These are phyloP conservation scores for Stichopus horrens DNA, from an alignment of 53 echinoderm and acorn worm genomes.

Conservation along the genomic window DNA sequence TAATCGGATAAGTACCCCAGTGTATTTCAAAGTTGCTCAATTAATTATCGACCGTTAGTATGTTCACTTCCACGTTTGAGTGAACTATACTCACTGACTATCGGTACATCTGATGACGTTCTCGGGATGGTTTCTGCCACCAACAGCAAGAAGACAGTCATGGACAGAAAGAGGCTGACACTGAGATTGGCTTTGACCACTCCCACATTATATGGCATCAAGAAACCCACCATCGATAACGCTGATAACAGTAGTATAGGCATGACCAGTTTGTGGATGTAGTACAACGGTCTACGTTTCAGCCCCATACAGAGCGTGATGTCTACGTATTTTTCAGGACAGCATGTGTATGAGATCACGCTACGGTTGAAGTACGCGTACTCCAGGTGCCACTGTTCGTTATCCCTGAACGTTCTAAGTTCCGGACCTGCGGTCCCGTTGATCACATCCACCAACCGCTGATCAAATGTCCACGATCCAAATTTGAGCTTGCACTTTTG, in stretches of 20 bases:
- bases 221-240: conserved; percentile 95
- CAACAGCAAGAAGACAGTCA: conserved; percentile 93
- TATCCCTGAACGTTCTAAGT: conserved; percentile 53
- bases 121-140: conserved; percentile 96
- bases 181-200: conserved; percentile 98
- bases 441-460: conserved; percentile 63
- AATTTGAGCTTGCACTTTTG: conserved; percentile 84
- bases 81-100: conserved; percentile 74
- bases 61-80: too few species aligned
- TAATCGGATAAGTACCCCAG: too few species aligned
- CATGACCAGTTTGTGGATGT: conserved; percentile 96
- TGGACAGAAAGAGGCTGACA: conserved; percentile 88
- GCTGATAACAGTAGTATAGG: conserved; percentile 90
- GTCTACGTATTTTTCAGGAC: conserved; percentile 82
- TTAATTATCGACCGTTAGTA: too few species aligned
- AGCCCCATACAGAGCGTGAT: conserved; percentile 78
- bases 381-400: conserved; percentile 89
- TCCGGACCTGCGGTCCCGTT: conserved; percentile 72
- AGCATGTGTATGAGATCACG: conserved; percentile 70
- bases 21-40: too few species aligned
- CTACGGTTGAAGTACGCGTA: conserved; percentile 64
- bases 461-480: conserved; percentile 91
- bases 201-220: conserved; percentile 98
- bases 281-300: conserved; percentile 88
- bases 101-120: conserved; percentile 88